Base-by-base conservation (phyloP, 2,888 invertebrate genomes). In the Hydraecia micacea region DNA sequence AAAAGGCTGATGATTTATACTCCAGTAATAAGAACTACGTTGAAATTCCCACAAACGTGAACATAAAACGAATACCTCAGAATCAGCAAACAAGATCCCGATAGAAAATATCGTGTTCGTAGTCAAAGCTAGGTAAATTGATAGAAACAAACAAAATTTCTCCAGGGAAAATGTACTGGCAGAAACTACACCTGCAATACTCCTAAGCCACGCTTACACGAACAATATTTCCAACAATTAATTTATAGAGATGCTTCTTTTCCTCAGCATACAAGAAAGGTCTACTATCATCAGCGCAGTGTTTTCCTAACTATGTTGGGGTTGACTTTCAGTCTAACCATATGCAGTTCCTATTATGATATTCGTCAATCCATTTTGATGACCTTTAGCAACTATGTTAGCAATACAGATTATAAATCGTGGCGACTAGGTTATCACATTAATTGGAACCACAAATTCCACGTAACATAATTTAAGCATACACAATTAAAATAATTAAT, bases 61-160 rank as follows among this genome's bases (percentile, higher is more conserved):
- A 67, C 36, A 68, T n/a, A 28, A 36, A 5, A 39, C n/a, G n/a
- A 76, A 52, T 65, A 65, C 39, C 69, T 49, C 8, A 69, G 8
- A 65, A 68, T 28, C 71, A 52, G 58, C 52, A 73, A 80, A 80
- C 42, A 52, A 66, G 60, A 66, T 75, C 46, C 52, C 60, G 9
- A 65, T 63, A 73, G 66, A 15, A 83, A 83, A 83, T 83, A 85
- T 83, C 67, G 36, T 62, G 58, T 78, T 74, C 58, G 42, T 63
- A 80, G 69, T 76, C 75, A 79, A 79, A 80, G 83, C 68, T 49
- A 71, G 63, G 67, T 62, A 73, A 85, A 85, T 87, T 85, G 73
- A 79, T 83, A 74, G 73, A 82, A 83, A 82, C 80, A 85, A 87
- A 85, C 77, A 80, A 46, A 60, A 86, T 83, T 79, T 79, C 83